Percentiles rank a stretch among this genome's conserved stretches.
Evolutionary conservation across 2,113 vertebrate genomes (phyloP).

Genomic region (Semnornis frantzii): DNA sequence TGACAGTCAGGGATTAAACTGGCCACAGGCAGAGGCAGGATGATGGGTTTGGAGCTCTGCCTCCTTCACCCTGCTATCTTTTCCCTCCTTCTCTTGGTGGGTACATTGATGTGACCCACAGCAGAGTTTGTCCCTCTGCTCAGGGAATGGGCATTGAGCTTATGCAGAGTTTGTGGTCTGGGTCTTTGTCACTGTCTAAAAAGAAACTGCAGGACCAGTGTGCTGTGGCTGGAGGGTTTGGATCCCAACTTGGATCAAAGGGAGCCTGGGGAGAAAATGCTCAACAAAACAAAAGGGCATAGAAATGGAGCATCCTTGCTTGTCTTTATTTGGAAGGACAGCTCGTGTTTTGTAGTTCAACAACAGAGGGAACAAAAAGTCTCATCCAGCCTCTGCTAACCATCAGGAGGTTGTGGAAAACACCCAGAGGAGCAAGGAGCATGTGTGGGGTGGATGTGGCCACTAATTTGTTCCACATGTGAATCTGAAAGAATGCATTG

Average conservation of each 20-base stretch:
- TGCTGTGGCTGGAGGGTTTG: neutral
- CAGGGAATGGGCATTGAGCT: fast-evolving
- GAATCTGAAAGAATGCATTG: conserved; percentile 79
- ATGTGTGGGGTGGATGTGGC: conserved; percentile 43
- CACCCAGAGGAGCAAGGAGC: conserved; percentile 66
- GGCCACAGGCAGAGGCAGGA: neutral
- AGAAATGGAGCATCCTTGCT: neutral
- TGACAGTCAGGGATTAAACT: neutral
- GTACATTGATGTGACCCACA: fast-evolving
- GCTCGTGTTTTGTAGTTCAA: neutral
- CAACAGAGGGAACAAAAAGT: neutral
- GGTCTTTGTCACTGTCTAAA: neutral
- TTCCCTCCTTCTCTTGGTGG: neutral
- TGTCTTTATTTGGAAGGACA: neutral
- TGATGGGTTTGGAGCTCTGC: neutral
- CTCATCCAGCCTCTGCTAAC: neutral
- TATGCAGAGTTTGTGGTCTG: neutral
- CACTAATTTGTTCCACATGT: conserved; percentile 86
- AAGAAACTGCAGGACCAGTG: neutral
- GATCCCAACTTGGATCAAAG: neutral
- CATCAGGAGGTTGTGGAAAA: conserved; percentile 69
- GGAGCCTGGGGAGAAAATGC: neutral
- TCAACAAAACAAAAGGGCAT: neutral
- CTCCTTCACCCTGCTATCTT: neutral
- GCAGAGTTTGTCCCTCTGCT: neutral